Conservation (phyloP, 2,888 invertebrate species). For the Kuschelorhynchus macadamiae region DNA sequence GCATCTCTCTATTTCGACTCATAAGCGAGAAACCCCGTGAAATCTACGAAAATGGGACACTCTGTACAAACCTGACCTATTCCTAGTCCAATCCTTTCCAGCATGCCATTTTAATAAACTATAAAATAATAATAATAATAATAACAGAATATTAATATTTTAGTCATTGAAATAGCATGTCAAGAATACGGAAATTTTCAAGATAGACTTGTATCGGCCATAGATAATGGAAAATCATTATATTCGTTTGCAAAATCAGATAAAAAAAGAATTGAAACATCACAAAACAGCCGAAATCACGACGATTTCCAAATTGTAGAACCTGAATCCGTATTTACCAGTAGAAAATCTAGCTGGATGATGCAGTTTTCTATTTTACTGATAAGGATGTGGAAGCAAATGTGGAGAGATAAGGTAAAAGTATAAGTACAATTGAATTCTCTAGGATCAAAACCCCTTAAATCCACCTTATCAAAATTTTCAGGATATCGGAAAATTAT, state of each 20-base stretch:
- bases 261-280: background rate
- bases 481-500: too few relatives aligned
- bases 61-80: too few relatives aligned
- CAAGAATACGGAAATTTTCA: slow-evolving; percentile 84
- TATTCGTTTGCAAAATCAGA: slow-evolving; percentile 11
- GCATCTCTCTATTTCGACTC: too few relatives aligned
- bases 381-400: slow-evolving; percentile 81
- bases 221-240: slow-evolving; percentile 75
- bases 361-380: slow-evolving; percentile 79
- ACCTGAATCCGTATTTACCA: slow-evolving; percentile 27
- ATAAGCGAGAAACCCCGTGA: too few relatives aligned
- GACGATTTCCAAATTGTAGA: slow-evolving; percentile 34
- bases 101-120: too few relatives aligned
- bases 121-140: too few relatives aligned
- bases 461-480: too few relatives aligned
- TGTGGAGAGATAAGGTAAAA: slow-evolving; percentile 80
- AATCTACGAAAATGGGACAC: too few relatives aligned
- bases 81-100: too few relatives aligned
- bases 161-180: slow-evolving; percentile 86
- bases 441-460: too few relatives aligned
- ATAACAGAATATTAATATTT: slow-evolving; percentile 55
- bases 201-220: slow-evolving; percentile 77
- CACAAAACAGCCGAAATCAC: background rate
- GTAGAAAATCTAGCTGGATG: slow-evolving; percentile 65
- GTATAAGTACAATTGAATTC: too few relatives aligned